Conservation (phyloP, 2,113 vertebrate species). For the Mus pahari region DNA sequence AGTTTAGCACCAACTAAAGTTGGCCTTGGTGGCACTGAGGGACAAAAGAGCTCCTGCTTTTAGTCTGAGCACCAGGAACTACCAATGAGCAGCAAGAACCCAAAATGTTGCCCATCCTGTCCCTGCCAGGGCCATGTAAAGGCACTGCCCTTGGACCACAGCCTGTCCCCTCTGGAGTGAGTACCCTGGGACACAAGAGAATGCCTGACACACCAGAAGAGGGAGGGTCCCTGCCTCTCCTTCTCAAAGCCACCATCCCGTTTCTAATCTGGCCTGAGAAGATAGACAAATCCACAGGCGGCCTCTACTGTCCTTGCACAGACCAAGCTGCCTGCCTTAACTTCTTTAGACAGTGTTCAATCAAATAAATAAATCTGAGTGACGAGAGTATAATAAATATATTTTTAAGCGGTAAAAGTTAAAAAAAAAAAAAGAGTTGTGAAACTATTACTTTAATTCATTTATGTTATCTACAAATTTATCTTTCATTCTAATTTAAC, state of each 20-base stretch:
- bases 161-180: not conserved
- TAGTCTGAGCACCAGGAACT: slow-evolving; percentile 30
- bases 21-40: slow-evolving; percentile 69
- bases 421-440: not conserved
- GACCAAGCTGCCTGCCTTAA: not conserved
- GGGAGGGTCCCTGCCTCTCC: not conserved
- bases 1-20: slow-evolving; percentile 84
- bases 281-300: not conserved
- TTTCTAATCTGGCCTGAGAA: slow-evolving; percentile 50
- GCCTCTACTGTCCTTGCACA: not conserved
- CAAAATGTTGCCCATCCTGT: not conserved
- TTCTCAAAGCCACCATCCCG: not conserved
- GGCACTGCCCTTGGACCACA: not conserved
- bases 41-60: slow-evolving; percentile 61
- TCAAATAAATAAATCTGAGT: not conserved
- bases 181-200: slow-evolving; percentile 51
- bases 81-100: slow-evolving; percentile 24
- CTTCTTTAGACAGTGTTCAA: not conserved
- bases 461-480: not conserved
- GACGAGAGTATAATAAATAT: not conserved
- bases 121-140: not conserved
- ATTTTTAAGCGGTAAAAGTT: not conserved
- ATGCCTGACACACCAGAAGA: not conserved
- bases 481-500: not conserved
- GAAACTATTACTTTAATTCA: not conserved